phyloP scores from a whole-genome alignment of 2,113 vertebrate species.

The Triplophysa siluroides region DNA sequence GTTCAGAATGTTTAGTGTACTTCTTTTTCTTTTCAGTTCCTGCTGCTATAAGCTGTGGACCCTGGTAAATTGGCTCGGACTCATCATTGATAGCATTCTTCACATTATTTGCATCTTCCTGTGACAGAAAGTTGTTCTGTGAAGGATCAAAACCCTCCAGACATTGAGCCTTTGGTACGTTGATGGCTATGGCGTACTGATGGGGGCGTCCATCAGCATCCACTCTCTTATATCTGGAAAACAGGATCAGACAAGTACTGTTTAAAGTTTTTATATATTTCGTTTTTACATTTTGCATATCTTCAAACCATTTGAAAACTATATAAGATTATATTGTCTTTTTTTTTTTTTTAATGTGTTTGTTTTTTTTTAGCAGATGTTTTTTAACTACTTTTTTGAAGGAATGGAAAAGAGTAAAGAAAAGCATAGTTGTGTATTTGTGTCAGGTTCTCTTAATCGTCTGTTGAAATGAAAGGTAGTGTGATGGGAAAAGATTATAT shows the following conservation, averaged over 20 bases:
- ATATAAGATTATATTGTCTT: too few species aligned
- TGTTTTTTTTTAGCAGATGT: too few species aligned
- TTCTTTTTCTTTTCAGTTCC: neutral
- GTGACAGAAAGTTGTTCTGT: neutral
- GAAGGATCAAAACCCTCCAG: neutral
- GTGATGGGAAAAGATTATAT: too few species aligned
- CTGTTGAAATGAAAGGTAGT: too few species aligned
- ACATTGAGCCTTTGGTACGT: neutral
- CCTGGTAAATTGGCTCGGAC: neutral
- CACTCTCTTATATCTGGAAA: neutral
- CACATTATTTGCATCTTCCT: neutral
- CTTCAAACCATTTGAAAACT: too few species aligned
- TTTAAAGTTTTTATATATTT: too few species aligned
- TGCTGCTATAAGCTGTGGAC: constrained; percentile 2
- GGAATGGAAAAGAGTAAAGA: too few species aligned
- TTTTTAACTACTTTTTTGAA: too few species aligned
- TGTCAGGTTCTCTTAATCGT: too few species aligned
- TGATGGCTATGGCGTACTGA: constrained; percentile 20
- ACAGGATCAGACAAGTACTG: neutral
- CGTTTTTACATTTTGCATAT: too few species aligned
- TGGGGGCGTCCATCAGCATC: neutral
- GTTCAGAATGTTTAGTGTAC: constrained; percentile 10
- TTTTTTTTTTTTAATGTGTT: too few species aligned
- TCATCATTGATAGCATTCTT: neutral
- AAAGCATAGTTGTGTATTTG: too few species aligned